Conservation (phyloP, 2,888 invertebrate species). For the Nomada flava region DNA sequence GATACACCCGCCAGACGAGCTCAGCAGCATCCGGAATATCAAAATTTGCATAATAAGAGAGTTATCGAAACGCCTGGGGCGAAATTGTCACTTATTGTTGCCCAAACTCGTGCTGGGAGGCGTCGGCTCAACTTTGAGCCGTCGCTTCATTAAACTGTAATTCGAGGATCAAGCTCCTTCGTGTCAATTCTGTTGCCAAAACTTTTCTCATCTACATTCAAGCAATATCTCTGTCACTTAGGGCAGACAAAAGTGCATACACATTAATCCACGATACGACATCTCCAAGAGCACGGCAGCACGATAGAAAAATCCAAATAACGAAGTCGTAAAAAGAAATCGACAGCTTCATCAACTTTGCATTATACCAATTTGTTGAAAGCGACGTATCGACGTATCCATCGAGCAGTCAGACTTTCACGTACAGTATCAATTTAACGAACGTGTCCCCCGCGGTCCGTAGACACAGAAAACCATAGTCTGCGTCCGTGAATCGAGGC, state of each 20-base stretch:
- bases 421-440: conserved; percentile 31
- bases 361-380: background rate
- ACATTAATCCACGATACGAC: background rate
- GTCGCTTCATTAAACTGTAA: conserved; percentile 10
- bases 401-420: conserved; percentile 28
- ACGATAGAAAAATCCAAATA: too few species aligned
- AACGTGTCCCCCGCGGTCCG: background rate
- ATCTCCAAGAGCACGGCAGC: background rate
- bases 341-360: conserved; percentile 32
- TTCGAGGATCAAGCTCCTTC: background rate
- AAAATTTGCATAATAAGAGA: conserved; percentile 58
- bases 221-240: background rate
- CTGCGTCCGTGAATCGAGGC: background rate
- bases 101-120: conserved; percentile 10
- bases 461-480: background rate
- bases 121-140: conserved; percentile 10
- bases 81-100: conserved; percentile 42
- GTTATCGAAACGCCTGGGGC: conserved; percentile 45
- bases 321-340: too few species aligned
- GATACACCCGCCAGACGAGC: background rate
- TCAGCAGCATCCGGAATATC: background rate
- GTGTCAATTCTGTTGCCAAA: background rate
- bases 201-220: conserved; percentile 1
- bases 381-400: conserved; percentile 42
- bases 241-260: background rate